Evolutionary conservation across 2,797 vertebrate genomes (phyloP).

Genomic region (Diceros bicornis): DNA sequence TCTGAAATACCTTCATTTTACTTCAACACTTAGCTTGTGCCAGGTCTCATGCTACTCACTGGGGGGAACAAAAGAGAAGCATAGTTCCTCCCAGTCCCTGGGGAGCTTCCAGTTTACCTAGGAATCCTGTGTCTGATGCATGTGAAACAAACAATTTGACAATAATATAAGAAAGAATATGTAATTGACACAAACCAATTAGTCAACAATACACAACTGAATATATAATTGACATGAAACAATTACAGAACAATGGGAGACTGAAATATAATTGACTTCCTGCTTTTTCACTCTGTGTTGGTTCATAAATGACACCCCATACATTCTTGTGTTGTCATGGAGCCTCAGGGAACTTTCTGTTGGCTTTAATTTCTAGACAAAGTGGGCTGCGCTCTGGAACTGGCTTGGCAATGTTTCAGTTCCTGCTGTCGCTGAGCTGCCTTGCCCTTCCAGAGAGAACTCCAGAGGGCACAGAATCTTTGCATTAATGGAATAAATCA

Average conservation of each 20-base stretch:
- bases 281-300: conserved; percentile 28
- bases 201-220: conserved; percentile 50
- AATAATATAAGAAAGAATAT: conserved; percentile 56
- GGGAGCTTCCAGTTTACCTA: conserved; percentile 31
- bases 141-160: conserved; percentile 50
- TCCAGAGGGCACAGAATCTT: conserved; percentile 51
- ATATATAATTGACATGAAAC: conserved; percentile 51
- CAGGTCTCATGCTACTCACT: not conserved
- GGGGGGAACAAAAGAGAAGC: not conserved
- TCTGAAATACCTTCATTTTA: conserved; percentile 56
- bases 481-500: conserved; percentile 60
- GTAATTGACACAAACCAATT: conserved; percentile 63
- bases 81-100: not conserved
- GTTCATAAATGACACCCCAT: conserved; percentile 40
- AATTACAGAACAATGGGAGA: conserved; percentile 66
- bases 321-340: conserved; percentile 32
- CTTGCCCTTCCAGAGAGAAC: conserved; percentile 23
- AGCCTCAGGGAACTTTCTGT: conserved; percentile 48
- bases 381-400: conserved; percentile 49
- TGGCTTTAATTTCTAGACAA: conserved; percentile 71
- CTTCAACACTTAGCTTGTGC: conserved; percentile 9
- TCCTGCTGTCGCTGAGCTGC: not conserved
- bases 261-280: conserved; percentile 54
- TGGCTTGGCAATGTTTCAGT: conserved; percentile 56
- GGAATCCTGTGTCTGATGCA: conserved; percentile 33